Evolutionary conservation across 1,140 invertebrate genomes (phyloP).

Genomic region (Leptinotarsa texana): DNA sequence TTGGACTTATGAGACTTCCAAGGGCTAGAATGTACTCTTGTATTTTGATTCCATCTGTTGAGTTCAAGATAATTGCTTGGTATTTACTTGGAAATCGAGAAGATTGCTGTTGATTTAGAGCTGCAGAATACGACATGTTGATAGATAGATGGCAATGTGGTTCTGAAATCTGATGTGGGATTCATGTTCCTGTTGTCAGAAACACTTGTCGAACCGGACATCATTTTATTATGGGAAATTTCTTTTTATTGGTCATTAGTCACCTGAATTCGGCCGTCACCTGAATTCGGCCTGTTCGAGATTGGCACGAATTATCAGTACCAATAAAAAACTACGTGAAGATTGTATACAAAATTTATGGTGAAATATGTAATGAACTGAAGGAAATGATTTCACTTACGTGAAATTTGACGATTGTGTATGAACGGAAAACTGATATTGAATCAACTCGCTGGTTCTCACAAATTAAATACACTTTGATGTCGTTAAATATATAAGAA

Average conservation of each 20-base stretch:
- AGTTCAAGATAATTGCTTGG: background rate
- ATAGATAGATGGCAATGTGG: background rate
- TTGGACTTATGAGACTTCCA: background rate
- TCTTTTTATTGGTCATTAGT: background rate
- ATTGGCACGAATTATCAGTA: no score
- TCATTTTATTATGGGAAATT: background rate
- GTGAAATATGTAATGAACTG: no score
- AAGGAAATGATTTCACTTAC: no score
- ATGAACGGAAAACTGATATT: no score
- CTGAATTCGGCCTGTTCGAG: background rate
- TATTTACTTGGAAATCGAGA: background rate
- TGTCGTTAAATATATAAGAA: no score
- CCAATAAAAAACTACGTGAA: no score
- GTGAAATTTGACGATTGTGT: no score
- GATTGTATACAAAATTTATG: no score
- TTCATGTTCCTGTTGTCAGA: background rate
- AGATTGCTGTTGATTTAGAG: background rate
- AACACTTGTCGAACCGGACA: background rate
- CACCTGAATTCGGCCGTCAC: background rate
- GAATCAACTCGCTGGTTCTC: no score
- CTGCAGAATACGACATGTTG: slow-evolving; percentile 7
- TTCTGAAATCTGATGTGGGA: background rate
- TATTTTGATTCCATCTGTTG: background rate
- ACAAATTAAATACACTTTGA: no score
- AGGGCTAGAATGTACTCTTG: background rate